These are phyloP conservation scores for Uloborus diversus DNA, from an alignment of 1,140 invertebrate species.

Conservation along the genomic window DNA sequence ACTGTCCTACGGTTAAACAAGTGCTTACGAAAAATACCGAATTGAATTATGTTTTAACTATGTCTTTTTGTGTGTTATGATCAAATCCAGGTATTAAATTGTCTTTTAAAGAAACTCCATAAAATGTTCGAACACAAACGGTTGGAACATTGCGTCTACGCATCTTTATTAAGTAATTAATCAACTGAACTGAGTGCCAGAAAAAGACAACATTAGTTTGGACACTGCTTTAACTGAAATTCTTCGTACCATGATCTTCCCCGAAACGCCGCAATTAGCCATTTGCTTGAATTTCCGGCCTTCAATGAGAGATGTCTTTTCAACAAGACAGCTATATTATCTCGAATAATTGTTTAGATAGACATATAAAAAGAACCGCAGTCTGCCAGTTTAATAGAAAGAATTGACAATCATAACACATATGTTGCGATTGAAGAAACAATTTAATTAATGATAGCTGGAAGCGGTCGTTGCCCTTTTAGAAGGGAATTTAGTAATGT, in stretches of 20 bases:
- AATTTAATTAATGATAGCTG: not conserved
- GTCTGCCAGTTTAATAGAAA: not conserved
- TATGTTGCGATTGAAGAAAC: not conserved
- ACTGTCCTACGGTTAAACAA: no score
- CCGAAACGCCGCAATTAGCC: conserved; percentile 27
- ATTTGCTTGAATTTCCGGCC: conserved; percentile 31
- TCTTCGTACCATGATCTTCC: not conserved
- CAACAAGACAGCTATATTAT: not conserved
- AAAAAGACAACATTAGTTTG: not conserved
- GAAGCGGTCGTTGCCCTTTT: not conserved
- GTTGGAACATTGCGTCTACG: not conserved
- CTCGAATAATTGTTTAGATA: not conserved
- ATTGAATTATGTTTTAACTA: no score
- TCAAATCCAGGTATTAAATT: not conserved
- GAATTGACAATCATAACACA: not conserved
- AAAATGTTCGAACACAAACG: not conserved
- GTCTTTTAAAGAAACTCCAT: not conserved
- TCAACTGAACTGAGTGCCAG: not conserved
- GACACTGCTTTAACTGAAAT: not conserved
- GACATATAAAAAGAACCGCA: not conserved
- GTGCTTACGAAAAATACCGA: no score
- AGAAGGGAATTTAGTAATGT: no score
- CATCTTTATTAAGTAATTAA: not conserved
- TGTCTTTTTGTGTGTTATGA: not conserved
- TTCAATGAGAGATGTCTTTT: not conserved